Evolutionary conservation across 2,888 invertebrate genomes (phyloP).

Genomic region (Spilarctia lutea): DNA sequence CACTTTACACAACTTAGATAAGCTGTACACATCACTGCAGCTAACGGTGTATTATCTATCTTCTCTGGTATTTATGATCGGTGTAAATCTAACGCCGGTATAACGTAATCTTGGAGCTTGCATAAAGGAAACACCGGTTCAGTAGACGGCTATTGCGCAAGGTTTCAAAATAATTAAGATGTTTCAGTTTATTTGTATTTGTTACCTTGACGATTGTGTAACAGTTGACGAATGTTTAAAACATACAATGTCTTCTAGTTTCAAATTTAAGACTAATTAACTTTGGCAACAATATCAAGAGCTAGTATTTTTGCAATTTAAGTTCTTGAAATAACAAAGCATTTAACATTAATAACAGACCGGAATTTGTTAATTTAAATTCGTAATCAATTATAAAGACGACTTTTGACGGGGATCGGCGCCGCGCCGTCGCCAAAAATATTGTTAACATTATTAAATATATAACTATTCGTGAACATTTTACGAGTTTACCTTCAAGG

Average conservation of each 20-base stretch:
- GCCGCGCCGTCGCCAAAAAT: not conserved
- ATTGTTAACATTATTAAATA: constrained; percentile 17
- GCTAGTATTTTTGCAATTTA: not conserved
- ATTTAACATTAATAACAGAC: constrained; percentile 5
- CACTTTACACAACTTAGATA: constrained; percentile 30
- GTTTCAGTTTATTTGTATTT: constrained; percentile 26
- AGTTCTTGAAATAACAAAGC: not conserved
- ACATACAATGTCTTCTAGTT: not conserved
- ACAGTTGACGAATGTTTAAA: not conserved
- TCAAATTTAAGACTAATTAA: not conserved
- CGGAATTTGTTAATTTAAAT: not conserved
- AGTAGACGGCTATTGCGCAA: constrained; percentile 29
- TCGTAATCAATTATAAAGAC: constrained; percentile 17
- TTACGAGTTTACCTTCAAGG: constrained; percentile 30
- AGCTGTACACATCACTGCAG: constrained; percentile 29
- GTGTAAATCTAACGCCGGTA: constrained; percentile 14
- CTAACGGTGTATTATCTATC: constrained; percentile 44
- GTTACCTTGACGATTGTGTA: constrained; percentile 24
- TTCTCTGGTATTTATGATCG: constrained; percentile 41
- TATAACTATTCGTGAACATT: constrained; percentile 18
- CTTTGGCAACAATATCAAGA: not conserved
- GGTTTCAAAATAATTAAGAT: constrained; percentile 17
- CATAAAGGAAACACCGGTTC: constrained; percentile 38
- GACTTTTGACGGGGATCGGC: constrained; percentile 12
- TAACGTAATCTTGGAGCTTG: constrained; percentile 31